These are phyloP conservation scores for Drosophila sucinea DNA, from an alignment of 1,140 invertebrate genomes.

Conservation along the genomic window DNA sequence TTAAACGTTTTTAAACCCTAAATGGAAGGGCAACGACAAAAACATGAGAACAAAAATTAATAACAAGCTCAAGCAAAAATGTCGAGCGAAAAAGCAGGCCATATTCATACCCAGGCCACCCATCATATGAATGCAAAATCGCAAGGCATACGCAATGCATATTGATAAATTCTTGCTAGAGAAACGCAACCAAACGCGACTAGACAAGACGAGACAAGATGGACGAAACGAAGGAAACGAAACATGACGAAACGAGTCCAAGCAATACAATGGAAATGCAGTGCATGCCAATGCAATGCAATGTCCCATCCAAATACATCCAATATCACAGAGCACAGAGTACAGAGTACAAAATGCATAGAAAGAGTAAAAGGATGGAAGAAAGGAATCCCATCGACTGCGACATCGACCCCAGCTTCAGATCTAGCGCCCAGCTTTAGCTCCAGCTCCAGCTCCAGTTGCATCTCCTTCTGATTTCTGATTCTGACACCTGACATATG, in stretches of 20 bases:
- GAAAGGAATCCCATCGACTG: slow-evolving; percentile 8
- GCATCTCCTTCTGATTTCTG: neutral
- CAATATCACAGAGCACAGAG: neutral
- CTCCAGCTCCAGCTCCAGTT: slow-evolving; percentile 9
- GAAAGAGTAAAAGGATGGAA: slow-evolving; percentile 24
- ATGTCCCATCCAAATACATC: slow-evolving; percentile 43
- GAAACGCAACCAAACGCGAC: neutral
- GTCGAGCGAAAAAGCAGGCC: slow-evolving; percentile 15
- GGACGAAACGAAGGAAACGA: slow-evolving; percentile 1
- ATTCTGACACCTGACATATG: slow-evolving; percentile 22
- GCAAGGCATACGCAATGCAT: slow-evolving; percentile 57
- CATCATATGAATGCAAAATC: slow-evolving; percentile 58
- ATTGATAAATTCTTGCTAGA: slow-evolving; percentile 66
- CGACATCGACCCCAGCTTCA: slow-evolving; percentile 16
- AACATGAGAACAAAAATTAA: slow-evolving; percentile 12
- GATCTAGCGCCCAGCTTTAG: slow-evolving; percentile 1
- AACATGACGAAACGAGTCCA: slow-evolving; percentile 11
- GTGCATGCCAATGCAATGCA: slow-evolving; percentile 40
- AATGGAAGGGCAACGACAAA: slow-evolving; percentile 34
- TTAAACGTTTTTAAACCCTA: slow-evolving; percentile 14
- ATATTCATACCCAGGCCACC: neutral
- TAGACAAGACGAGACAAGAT: neutral
- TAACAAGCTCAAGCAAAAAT: slow-evolving; percentile 11
- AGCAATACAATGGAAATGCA: slow-evolving; percentile 49
- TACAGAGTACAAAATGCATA: slow-evolving; percentile 42